These are phyloP conservation scores for Thymelicus lineola DNA, from an alignment of 2,888 invertebrate genomes.

Conservation along the genomic window DNA sequence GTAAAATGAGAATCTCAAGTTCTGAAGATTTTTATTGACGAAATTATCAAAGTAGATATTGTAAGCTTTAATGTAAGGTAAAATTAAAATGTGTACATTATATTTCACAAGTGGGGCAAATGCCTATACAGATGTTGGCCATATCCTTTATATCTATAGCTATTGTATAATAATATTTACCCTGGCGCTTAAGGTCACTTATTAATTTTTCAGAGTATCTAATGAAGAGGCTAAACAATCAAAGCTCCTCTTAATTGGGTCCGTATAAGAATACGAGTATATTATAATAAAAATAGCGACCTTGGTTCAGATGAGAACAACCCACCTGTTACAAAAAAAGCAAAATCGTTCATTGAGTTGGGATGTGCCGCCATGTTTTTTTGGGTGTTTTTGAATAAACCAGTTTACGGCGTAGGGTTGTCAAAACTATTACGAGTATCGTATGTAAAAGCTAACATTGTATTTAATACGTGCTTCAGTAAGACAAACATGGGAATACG, in stretches of 20 bases:
- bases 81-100: too few species aligned
- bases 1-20: too few species aligned
- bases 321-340: constrained; percentile 23
- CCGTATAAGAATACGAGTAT: neutral
- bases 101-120: too few species aligned
- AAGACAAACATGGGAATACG: too few species aligned
- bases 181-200: neutral
- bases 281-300: constrained; percentile 9
- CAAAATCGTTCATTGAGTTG: constrained; percentile 27
- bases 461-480: too few species aligned
- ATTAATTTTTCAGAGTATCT: neutral
- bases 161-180: neutral
- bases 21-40: too few species aligned
- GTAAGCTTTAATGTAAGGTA: too few species aligned
- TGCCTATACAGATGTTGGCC: too few species aligned
- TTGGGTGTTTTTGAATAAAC: constrained; percentile 17
- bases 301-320: constrained; percentile 18
- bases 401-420: constrained; percentile 15
- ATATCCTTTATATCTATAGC: too few species aligned
- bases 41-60: too few species aligned
- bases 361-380: constrained; percentile 17
- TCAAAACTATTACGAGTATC: neutral
- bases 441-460: too few species aligned
- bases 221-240: constrained; percentile 1
- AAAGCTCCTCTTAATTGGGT: neutral